Conservation (phyloP, 2,797 vertebrate genomes). For the Fratercula arctica region DNA sequence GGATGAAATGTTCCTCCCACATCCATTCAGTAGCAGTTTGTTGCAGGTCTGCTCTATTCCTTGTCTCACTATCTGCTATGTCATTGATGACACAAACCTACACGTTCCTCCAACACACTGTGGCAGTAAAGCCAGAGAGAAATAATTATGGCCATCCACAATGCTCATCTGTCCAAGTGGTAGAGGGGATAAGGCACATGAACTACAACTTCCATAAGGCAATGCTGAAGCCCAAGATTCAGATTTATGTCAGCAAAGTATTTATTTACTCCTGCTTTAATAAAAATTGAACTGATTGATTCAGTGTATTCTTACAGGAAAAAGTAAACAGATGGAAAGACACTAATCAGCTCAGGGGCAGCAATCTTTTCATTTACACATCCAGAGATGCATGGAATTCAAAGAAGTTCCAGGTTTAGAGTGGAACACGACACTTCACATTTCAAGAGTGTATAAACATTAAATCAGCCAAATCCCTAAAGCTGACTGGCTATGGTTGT, state of each 20-base stretch:
- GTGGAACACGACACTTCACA: background rate
- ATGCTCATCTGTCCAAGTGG: background rate
- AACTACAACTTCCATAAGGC: background rate
- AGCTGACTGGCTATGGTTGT: background rate
- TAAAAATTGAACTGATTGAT: background rate
- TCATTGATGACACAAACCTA: background rate
- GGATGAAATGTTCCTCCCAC: conserved; percentile 1
- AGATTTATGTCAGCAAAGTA: background rate
- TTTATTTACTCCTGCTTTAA: background rate
- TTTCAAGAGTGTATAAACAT: background rate
- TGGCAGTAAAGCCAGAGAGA: background rate
- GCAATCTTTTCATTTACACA: background rate
- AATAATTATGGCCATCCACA: background rate
- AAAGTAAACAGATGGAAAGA: background rate
- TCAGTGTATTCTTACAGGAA: background rate
- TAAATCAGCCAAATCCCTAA: background rate
- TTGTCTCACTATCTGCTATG: background rate
- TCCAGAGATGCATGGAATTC: background rate
- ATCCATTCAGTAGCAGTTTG: background rate
- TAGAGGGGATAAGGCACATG: background rate
- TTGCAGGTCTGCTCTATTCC: background rate
- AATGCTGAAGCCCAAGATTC: background rate
- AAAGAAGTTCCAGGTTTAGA: background rate
- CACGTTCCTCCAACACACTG: background rate
- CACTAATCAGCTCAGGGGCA: background rate